Percentiles rank a stretch among this genome's conserved stretches.
phyloP scores from a whole-genome alignment of 2,113 vertebrate genomes.

The Polyodon spathula region DNA sequence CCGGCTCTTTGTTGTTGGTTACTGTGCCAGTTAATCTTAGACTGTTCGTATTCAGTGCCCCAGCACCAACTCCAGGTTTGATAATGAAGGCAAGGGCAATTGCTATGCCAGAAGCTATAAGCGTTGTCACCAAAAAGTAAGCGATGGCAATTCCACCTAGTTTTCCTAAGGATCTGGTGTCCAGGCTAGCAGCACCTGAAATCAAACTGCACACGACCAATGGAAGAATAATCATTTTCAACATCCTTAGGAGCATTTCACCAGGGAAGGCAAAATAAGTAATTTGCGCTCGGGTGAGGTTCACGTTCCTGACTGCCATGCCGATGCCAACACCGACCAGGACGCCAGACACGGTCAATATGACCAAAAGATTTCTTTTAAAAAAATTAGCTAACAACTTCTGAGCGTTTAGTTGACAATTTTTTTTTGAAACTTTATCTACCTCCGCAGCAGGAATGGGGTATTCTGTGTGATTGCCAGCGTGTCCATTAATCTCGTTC shows the following conservation, averaged over 20 bases:
- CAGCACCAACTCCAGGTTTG: slow-evolving; percentile 74
- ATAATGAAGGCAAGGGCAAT: slow-evolving; percentile 79
- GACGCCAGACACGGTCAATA: slow-evolving; percentile 85
- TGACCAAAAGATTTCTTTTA: slow-evolving; percentile 65
- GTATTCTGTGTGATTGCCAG: background rate
- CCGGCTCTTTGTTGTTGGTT: slow-evolving; percentile 70
- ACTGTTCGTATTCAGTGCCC: slow-evolving; percentile 61
- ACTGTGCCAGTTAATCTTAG: slow-evolving; percentile 55
- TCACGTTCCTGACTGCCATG: slow-evolving; percentile 57
- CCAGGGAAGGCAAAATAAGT: slow-evolving; percentile 86
- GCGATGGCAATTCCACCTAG: slow-evolving; percentile 82
- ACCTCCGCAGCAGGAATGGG: rapidly evolving
- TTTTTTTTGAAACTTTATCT: background rate
- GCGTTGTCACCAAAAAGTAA: slow-evolving; percentile 85
- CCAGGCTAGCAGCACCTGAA: slow-evolving; percentile 87
- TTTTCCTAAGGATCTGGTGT: slow-evolving; percentile 82
- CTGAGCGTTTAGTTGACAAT: slow-evolving; percentile 13
- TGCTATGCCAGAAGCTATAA: slow-evolving; percentile 79
- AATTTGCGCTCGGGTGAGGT: slow-evolving; percentile 63
- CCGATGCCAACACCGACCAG: slow-evolving; percentile 76
- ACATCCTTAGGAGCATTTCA: slow-evolving; percentile 90
- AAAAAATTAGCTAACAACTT: slow-evolving; percentile 49
- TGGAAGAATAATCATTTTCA: slow-evolving; percentile 93
- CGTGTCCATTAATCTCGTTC: background rate
- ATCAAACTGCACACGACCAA: slow-evolving; percentile 90